Evolutionary conservation across 2,113 vertebrate species (phyloP), one percentile per base, ranked within the genome.

Genomic region (Pteronura brasiliensis): DNA sequence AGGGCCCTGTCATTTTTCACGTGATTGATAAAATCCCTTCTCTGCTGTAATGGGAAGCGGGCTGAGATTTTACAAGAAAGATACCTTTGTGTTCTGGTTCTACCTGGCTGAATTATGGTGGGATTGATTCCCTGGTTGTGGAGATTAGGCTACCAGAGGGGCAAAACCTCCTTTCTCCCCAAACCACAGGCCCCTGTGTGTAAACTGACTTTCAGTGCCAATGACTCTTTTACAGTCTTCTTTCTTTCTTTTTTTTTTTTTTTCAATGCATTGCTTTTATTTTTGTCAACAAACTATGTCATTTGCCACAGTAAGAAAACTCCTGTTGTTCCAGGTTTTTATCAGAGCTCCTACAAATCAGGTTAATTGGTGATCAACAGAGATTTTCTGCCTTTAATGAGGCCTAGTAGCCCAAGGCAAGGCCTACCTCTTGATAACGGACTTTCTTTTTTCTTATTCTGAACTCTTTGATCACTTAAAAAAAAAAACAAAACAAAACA

Each of bases 301-400:
- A 98, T 99, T 99, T 99, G 98, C 98, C 98, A 98, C 97, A 98
- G 97, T 98, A 98, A 98, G 98, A 99, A 99, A 99, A 98, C 98
- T 98, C 98, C 98, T 99, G 98, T 99, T 98, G 98, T 98, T 98
- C 98, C 97, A 99, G 98, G 99, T 99, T 99, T 99, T 99, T 99
- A 99, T 99, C 99, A 99, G 99, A 99, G 98, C 99, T 99, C 98
- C 98, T 99, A 99, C 99, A 99, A 99, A 99, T 99, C 99, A 99
- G 99, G 99, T 99, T 99, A 99, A 99, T 99, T 99, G 99, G 99
- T 99, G 99, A 99, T 99, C 99, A 99, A 99, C 99, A 98, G 98
- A 99, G 99, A 98, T 99, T 99, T 99, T 99, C 98, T 99, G 99
- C 98, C 99, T 99, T 99, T 99, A 99, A 99, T 99, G 99, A 99